Base-by-base conservation (phyloP, 2,888 invertebrate genomes). In the Nemotelus pantherinus region DNA sequence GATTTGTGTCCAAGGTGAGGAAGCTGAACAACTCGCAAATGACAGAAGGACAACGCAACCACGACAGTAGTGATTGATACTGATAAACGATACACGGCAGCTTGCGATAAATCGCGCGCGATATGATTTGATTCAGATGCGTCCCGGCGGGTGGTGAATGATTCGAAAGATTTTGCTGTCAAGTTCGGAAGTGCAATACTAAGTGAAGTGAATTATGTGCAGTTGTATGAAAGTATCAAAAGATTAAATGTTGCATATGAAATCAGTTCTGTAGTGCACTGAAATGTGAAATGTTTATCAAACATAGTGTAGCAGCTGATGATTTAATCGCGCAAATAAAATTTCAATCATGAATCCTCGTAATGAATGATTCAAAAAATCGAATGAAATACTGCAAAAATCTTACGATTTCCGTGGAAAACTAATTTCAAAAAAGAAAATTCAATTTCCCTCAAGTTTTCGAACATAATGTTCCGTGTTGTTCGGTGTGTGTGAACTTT, bases 1-100 rank as follows among this genome's bases (percentile, higher is more conserved):
- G 70, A 55, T 55, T 70, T 70, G 53, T 53, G 53, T 55, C 39
- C 70, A 70, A 70, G 55, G 70, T 55, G 70, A 70, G 55, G 70
- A 55, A 70, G 53, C 55, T 70, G 41, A 6, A 55, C 55, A 70
- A 55, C 65, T 9, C 60, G 3, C 70, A 53, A 55, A 43, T 70
- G 53, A 43, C 10, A 55, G 50, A 55, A 70, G 55, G 70, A 53
- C 65, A 47, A 65, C 9, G 7, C 41, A 5, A 25, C 63, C 41
- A 63, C 63, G 63, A 2, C 25, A 25, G 25, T 25, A 25, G 25
- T 25, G 25, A 25, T 25, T 25, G 25, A 25, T 25, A 25, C 25
- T 25, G 25, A 25, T 25, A 25, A 0, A 25, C 41, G 63, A 63
- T 43, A 43, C 63, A 10, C 43, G 6, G 63, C 25, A 4, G 5